Conservation (phyloP, 2,113 vertebrate genomes). For the Falco punctatus region DNA sequence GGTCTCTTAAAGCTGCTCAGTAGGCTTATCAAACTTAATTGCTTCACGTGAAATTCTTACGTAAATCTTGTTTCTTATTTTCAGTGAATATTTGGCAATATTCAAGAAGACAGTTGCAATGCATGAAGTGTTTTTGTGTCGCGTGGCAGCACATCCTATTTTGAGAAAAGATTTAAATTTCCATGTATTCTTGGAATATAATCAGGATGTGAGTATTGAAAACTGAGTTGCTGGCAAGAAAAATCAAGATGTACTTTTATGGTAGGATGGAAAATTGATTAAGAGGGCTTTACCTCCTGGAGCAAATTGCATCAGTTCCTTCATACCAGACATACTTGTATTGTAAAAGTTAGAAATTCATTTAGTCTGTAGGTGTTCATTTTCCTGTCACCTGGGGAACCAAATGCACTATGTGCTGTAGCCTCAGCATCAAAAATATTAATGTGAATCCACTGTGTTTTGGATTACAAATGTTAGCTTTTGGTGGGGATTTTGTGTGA, state of each 20-base stretch:
- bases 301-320: neutral
- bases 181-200: constrained; percentile 99
- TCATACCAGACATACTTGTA: constrained; percentile 25
- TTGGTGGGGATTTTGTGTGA: neutral
- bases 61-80: constrained; percentile 64
- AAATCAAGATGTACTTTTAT: constrained; percentile 35
- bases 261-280: constrained; percentile 40
- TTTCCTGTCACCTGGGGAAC: neutral
- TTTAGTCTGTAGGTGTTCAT: constrained; percentile 3
- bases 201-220: constrained; percentile 93
- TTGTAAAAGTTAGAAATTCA: neutral
- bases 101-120: constrained; percentile 99
- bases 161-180: constrained; percentile 98
- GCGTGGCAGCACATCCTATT: constrained; percentile 95
- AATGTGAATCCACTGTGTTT: neutral
- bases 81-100: constrained; percentile 97
- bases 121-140: constrained; percentile 98
- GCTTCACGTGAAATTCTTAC: constrained; percentile 15
- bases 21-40: constrained; percentile 22
- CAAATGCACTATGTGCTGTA: neutral
- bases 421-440: neutral
- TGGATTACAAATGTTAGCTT: neutral
- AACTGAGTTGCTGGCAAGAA: constrained; percentile 12
- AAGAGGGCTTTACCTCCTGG: constrained; percentile 40
- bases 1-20: constrained; percentile 20